Evolutionary conservation across 2,797 vertebrate genomes (phyloP), one percentile per base, ranked within the genome.

Genomic region (Typhlichthys eigenmanni): DNA sequence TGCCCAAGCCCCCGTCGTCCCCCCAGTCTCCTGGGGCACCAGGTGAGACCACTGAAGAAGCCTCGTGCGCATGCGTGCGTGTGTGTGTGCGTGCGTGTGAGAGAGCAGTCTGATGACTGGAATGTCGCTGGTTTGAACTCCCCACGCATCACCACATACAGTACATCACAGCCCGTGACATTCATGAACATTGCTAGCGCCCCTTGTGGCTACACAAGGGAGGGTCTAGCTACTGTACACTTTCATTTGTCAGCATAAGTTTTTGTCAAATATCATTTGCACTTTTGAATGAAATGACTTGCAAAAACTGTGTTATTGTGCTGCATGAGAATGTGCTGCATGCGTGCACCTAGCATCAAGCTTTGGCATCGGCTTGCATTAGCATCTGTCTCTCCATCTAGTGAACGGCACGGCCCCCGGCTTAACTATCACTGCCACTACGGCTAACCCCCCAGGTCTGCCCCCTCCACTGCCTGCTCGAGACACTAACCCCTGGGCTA

Each of bases 401-500:
- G 97, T 96, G 92, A 98, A 96, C 86, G 95, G 96, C 88, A 92
- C 94, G 85, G 87, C 91, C 82, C 88, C 94, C 82, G 91, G 90
- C 92, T 94, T 95, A 91, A 90, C 93, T 86, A 90, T 91, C 79
- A 74, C 92, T 87, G 92, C 91, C 82, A 82, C 88, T 82, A 83
- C 93, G 80, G 90, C 71, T 93, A 93, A 87, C 83, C 83, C 85
- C 59, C 83, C 90, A 58, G 75, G 72, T 34, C 76, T 92, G 64
- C 89, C 91, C 48, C 92, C 93, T 0, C 94, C 95, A 75, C 90
- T 97, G 83, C 97, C 97, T 71, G 95, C 95, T 69, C 94, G 97
- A 88, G 97, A 98, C 81, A 98, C 96, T 92, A 99, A 98, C 94
- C 97, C 97, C 82, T 98, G 97, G 97, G 95, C 95, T 78, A 92